Base-by-base conservation (phyloP, 2,113 vertebrate genomes). In the Cynopterus brachyotis region DNA sequence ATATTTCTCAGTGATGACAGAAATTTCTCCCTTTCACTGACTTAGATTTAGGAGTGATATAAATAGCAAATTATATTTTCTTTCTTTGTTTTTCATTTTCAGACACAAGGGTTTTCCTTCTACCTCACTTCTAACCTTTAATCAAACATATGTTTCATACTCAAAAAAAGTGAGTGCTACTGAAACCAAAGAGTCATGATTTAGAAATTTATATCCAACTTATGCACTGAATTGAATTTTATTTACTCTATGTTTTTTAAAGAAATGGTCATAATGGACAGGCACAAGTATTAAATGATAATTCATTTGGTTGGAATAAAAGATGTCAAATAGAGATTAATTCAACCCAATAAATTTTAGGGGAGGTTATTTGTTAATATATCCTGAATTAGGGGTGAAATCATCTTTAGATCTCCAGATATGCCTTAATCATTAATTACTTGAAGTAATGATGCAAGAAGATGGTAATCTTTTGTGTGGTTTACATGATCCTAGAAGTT, bases 21-120 rank as follows among this genome's bases (percentile, higher is more conserved):
- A 72, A 70, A 64, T 20, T 62, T 24, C 17, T 17, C 55, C 20
- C n/a, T 89, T 67, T 15, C 19, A 78, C 82, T 50, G 40, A 89
- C 47, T 50, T 50, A 50, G 50, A 50, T 50, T 50, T 50, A 50
- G 50, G 15, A 50, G 35, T 70, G 42, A 62, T 60, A 45, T 15
- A 88, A 94, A 80, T 30, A 76, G 32, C 20, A 53, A 81, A n/a
- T n/a, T 64, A 89, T 32, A 94, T 42, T 81, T 53, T 50, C 55
- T 94, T 83, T 15, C 28, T 83, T 57, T 42, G 13, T 53, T 94
- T 93, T 81, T 59, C 40, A 64, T 88, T 80, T 94, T 93, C 59
- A 81, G 24, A 66, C n/a, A 62, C 16, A 17, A 66, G 64, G 15
- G 9, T 55, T 88, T 93, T 88, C 20, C 32, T 26, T 62, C 22